Evolutionary conservation across 2,888 invertebrate species (phyloP), one percentile per base, ranked within the genome.

Genomic region (Chalcis sispes): DNA sequence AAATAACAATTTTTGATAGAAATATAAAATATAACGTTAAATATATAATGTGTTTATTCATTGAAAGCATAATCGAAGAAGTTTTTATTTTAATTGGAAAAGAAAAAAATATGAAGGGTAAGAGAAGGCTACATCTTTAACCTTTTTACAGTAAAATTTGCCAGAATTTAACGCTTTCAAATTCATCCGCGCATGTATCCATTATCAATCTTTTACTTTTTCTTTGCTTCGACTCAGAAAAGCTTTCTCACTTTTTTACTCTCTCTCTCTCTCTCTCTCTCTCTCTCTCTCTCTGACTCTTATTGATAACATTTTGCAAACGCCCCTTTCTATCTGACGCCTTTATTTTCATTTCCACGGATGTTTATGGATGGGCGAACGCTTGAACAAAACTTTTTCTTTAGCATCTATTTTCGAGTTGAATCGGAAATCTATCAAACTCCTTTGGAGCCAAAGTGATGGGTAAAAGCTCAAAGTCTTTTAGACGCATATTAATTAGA

Each of bases 351-450:
- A 70, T 67, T 50, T 18, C 10, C n/a, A 52, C 50, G 40, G 36
- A 50, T 2, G 52, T 5, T 46, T 56, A 23, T 58, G n/a, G 13
- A 29, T 27, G 25, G 50, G 65, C 50, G 40, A 29, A 54, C 23
- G 54, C 50, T 40, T 20, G 46, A 56, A 54, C 36, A 69, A 75
- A 77, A 70, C 42, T 77, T 77, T 77, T 64, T 72, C 48, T 50
- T 46, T 62, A 27, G 42, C 69, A n/a, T 20, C n/a, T 62, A 67
- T 56, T 72, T 42, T 42, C 15, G 54, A 50, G 65, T 66, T 54
- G 58, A 64, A 65, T 69, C 69, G 64, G 64, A 72, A 72, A 69
- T 69, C 64, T 58, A 23, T 54, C 54, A 36, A 52, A 61, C 73
- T 59, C 48, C 42, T n/a, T n/a, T 46, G 18, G 23, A 15, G n/a